These are phyloP conservation scores for Sardina pilchardus DNA, from an alignment of 2,113 vertebrate genomes.

Conservation along the genomic window DNA sequence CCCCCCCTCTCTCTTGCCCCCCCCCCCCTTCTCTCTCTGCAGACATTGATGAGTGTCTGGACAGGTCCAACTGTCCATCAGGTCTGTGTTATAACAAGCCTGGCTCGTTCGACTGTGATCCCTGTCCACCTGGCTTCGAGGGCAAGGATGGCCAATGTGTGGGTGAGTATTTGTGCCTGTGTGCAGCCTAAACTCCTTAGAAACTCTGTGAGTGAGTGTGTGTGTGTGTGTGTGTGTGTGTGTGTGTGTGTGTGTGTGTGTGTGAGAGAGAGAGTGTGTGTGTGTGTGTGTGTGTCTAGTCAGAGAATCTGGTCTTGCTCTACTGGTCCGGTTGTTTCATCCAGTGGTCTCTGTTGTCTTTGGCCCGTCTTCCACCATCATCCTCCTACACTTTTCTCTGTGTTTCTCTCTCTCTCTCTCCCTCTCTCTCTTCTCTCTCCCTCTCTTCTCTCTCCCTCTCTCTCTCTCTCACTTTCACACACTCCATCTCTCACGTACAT, in stretches of 20 bases:
- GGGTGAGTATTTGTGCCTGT: constrained; percentile 70
- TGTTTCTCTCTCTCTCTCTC: not conserved
- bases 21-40: constrained; percentile 40
- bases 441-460: not conserved
- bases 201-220: not conserved
- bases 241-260: not conserved
- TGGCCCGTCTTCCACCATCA: not conserved
- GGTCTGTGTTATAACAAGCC: constrained; percentile 84
- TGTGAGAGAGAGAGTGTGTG: not conserved
- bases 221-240: not conserved
- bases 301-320: not conserved
- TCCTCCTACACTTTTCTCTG: not conserved
- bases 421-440: not conserved
- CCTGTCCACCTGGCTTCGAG: constrained; percentile 83
- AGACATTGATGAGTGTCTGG: constrained; percentile 90
- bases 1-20: not conserved
- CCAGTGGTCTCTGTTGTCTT: not conserved
- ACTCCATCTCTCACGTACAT: not conserved
- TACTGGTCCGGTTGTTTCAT: not conserved
- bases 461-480: not conserved
- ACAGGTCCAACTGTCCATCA: constrained; percentile 77
- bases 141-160: constrained; percentile 84
- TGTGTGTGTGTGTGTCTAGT: not conserved
- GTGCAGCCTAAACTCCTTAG: not conserved
- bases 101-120: constrained; percentile 84